A percentile compares a stretch with the other conserved stretches of the same genome.
These are phyloP conservation scores for Drosophila nannoptera DNA, from an alignment of 1,140 invertebrate genomes.

Conservation along the genomic window DNA sequence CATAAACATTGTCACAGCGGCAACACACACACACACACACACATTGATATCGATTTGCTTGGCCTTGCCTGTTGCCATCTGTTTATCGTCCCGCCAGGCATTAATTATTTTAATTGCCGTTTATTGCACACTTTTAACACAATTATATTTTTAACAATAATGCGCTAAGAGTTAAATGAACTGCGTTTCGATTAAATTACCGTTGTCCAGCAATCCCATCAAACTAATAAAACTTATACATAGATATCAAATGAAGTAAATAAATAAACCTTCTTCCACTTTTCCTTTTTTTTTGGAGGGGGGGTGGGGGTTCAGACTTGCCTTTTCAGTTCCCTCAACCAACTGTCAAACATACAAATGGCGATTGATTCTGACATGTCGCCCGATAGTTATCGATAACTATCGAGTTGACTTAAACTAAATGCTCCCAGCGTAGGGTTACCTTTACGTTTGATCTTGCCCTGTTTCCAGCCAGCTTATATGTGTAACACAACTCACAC, in stretches of 20 bases:
- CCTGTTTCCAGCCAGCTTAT: background rate
- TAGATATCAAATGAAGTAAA: no score
- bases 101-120: conserved; percentile 3
- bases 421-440: no score
- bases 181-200: background rate
- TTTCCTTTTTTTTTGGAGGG: no score
- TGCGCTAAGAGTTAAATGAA: background rate
- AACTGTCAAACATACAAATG: background rate
- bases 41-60: background rate
- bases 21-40: background rate
- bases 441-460: background rate
- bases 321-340: no score
- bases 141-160: conserved; percentile 3
- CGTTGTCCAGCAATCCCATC: no score
- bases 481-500: background rate
- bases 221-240: no score
- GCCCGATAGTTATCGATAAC: no score
- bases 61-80: background rate
- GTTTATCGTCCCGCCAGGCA: background rate
- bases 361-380: no score
- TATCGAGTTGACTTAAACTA: no score
- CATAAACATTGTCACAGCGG: conserved; percentile 15
- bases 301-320: no score
- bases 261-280: no score
- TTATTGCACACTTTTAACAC: background rate